A percentile compares a stretch with the other conserved stretches of the same genome.
phyloP scores from a whole-genome alignment of 2,113 vertebrate genomes.

The Campylomormyrus tamandua region DNA sequence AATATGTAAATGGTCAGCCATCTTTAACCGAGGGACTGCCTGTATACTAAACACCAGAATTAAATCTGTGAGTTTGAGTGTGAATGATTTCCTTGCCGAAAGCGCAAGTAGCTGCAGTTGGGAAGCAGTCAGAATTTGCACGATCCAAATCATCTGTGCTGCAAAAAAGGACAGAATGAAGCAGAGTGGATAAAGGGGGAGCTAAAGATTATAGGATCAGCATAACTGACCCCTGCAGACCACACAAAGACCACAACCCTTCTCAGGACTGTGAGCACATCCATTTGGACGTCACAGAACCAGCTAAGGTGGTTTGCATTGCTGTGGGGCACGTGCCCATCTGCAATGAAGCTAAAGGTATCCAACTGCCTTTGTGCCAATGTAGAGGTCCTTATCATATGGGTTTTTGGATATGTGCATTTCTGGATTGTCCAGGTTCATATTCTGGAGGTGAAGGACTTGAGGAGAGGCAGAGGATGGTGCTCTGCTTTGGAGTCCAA shows the following conservation, averaged over 20 bases:
- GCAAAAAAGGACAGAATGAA: not conserved
- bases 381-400: not conserved
- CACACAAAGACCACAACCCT: not conserved
- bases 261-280: not conserved
- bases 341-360: not conserved
- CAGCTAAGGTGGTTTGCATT: not conserved
- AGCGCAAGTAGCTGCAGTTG: not conserved
- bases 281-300: not conserved
- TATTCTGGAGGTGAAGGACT: not conserved
- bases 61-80: not conserved
- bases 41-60: not conserved
- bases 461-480: not conserved
- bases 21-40: not conserved
- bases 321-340: not conserved
- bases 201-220: not conserved
- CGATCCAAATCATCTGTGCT: not conserved
- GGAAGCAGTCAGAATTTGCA: not conserved
- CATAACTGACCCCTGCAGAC: not conserved
- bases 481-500: not conserved
- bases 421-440: not conserved
- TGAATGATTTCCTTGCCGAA: not conserved
- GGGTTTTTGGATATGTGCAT: not conserved
- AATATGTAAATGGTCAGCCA: not conserved
- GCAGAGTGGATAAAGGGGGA: not conserved
- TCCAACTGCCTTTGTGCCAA: not conserved